phyloP scores from a whole-genome alignment of 37 sponge, comb jelly and placozoan species.

The Aphrocallistes beatrix region DNA sequence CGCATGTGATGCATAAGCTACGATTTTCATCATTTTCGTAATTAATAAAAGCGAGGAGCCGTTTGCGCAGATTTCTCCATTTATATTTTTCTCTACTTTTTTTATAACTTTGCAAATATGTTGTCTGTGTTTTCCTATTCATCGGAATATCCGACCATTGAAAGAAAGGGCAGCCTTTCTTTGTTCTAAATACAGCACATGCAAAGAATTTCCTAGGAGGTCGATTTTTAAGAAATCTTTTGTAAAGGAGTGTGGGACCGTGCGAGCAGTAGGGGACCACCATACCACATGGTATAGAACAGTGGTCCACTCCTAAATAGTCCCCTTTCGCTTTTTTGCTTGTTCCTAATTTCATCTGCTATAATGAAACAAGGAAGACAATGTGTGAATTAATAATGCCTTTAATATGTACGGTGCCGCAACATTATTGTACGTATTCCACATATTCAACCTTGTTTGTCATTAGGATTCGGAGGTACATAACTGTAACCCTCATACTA shows the following conservation, averaged over 20 bases:
- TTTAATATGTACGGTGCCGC: no score
- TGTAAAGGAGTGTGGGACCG: constrained; percentile 75
- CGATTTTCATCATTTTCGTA: background rate
- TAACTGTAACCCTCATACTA: no score
- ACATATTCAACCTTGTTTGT: no score
- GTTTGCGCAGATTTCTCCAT: background rate
- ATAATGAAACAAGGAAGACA: no score
- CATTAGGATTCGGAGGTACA: no score
- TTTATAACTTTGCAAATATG: background rate
- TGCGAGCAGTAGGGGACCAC: constrained; percentile 52
- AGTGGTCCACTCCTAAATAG: constrained; percentile 10
- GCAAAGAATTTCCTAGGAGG: constrained; percentile 65
- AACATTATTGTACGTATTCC: no score
- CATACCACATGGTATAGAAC: background rate
- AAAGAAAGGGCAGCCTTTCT: constrained; percentile 73
- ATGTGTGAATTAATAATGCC: no score
- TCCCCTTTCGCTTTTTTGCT: no score
- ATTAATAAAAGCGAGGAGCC: background rate
- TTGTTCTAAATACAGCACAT: constrained; percentile 67
- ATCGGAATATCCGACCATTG: constrained; percentile 60
- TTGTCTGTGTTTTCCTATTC: background rate
- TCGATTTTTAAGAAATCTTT: constrained; percentile 39
- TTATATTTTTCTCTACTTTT: background rate
- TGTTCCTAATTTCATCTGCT: no score
- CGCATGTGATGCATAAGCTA: background rate